Base-by-base conservation (phyloP, 2,797 vertebrate genomes). In the Momotus momota region DNA sequence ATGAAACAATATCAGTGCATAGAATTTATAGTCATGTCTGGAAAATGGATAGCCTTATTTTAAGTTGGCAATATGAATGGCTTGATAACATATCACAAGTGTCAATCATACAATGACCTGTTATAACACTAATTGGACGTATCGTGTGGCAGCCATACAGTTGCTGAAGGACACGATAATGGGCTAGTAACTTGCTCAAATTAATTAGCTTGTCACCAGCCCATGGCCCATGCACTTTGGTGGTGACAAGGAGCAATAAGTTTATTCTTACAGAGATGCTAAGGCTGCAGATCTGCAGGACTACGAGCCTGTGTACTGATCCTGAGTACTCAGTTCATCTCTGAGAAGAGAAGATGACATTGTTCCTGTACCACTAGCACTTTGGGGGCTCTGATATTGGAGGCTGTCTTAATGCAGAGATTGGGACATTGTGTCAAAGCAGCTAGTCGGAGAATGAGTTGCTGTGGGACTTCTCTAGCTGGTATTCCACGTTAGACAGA, bases 391-490 rank as follows among this genome's bases (percentile, higher is more conserved):
- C 57, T 41, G 35, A 9, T 85, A 14, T 48, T 49, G 60, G 73
- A 75, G 38, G 17, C 73, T 75, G 23, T 52, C 58, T 62, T 88
- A 74, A 31, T 79, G 79, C 41, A 49, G 66, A 41, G 48, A n/a
- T 1, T 13, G 31, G 55, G 70, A 83, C 33, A 10, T 31, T 51
- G 20, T 66, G n/a, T 49, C 83, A 57, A 57, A 87, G 45, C 43
- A 73, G 11, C 80, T 58, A 43, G 52, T 75, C 3, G 8, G 86
- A 87, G 52, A 70, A 52, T 49, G 78, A 77, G 29, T 58, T 91
- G 80, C 55, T 66, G 46, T 89, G 82, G 69, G 83, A 38, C 87
- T 66, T 93, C 66, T 91, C n/a, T 94, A 55, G 58, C 21, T 83
- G 70, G 25, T 83, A 16, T 60, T 85, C 84, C 60, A 49, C 0